Conservation (phyloP, 2,888 invertebrate genomes). For the Stegophylla sp. region DNA sequence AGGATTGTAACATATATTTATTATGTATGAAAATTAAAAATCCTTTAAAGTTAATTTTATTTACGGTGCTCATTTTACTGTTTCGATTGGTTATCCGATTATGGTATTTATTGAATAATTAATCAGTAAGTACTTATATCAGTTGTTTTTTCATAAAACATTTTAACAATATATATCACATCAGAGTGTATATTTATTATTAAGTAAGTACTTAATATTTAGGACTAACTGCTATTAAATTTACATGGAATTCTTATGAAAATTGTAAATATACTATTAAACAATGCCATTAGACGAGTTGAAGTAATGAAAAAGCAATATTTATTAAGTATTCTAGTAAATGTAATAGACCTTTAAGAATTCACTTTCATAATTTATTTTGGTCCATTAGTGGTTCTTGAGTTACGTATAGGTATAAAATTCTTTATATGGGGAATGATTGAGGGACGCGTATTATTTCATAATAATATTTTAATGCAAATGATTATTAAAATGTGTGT, state of each 20-base stretch:
- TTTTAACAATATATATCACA: too few species aligned
- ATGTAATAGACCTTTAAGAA: background rate
- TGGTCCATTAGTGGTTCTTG: background rate
- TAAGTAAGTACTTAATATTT: too few species aligned
- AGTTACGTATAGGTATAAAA: background rate
- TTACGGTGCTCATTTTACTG: too few species aligned
- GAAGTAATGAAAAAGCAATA: too few species aligned
- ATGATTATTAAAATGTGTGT: slow-evolving; percentile 36
- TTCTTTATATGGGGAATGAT: background rate
- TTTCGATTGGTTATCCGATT: background rate
- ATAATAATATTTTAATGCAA: background rate
- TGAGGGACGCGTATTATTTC: slow-evolving; percentile 28
- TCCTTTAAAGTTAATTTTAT: background rate
- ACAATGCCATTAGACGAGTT: too few species aligned
- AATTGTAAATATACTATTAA: too few species aligned
- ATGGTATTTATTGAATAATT: background rate
- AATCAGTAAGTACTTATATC: too few species aligned
- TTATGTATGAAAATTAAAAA: background rate
- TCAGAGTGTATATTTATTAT: too few species aligned
- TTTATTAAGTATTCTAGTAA: too few species aligned
- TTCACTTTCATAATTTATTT: slow-evolving; percentile 21
- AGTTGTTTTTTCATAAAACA: too few species aligned
- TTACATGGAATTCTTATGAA: too few species aligned
- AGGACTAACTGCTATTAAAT: too few species aligned
- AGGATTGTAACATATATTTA: background rate